Evolutionary conservation across 2,113 vertebrate species (phyloP).

Genomic region (Lagenorhynchus albirostris): DNA sequence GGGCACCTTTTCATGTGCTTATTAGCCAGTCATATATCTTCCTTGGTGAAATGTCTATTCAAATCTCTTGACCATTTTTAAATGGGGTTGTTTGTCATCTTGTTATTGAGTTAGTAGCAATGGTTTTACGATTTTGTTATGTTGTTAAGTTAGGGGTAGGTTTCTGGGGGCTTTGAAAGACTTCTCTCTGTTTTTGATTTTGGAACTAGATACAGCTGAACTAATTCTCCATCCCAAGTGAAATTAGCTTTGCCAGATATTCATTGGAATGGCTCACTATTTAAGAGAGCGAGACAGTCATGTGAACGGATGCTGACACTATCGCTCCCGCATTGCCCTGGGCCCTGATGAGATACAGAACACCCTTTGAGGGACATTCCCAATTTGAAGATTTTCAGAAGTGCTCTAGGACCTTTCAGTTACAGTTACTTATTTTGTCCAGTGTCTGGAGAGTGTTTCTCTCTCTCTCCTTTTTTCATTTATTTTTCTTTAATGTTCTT

Average conservation of each 20-base stretch:
- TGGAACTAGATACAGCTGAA: not conserved
- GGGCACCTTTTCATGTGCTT: not conserved
- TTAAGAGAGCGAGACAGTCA: not conserved
- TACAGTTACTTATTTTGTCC: not conserved
- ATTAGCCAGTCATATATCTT: not conserved
- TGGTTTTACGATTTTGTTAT: not conserved
- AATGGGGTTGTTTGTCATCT: not conserved
- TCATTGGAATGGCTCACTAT: not conserved
- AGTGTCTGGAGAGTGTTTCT: not conserved
- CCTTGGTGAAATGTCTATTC: not conserved
- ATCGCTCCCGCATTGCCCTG: fast-evolving
- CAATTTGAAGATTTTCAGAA: not conserved
- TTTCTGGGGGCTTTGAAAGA: not conserved
- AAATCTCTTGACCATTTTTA: not conserved
- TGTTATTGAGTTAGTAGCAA: not conserved
- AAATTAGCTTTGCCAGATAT: not conserved
- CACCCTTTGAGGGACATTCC: not conserved
- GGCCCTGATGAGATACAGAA: not conserved
- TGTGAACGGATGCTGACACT: not conserved
- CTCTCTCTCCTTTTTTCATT: not conserved
- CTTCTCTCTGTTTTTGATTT: conserved; percentile 38
- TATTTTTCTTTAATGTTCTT: not conserved
- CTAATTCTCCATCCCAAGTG: not conserved
- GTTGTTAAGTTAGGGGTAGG: not conserved
- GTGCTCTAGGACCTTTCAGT: not conserved